These are phyloP conservation scores for Choristoneura rosaceana DNA, from an alignment of 2,888 invertebrate genomes.

Conservation along the genomic window DNA sequence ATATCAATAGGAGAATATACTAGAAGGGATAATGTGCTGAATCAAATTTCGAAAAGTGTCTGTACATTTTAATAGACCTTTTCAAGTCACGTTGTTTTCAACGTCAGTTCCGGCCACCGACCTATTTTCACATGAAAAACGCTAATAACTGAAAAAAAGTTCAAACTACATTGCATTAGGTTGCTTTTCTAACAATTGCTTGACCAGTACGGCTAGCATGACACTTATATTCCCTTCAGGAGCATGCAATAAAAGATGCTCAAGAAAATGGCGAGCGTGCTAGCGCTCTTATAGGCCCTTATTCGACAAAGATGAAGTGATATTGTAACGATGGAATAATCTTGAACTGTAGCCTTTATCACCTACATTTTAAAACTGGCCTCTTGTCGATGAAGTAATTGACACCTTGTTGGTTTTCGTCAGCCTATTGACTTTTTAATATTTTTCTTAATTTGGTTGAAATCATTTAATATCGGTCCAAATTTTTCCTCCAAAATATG, in stretches of 20 bases:
- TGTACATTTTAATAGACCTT: slow-evolving; percentile 12
- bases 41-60: slow-evolving; percentile 23
- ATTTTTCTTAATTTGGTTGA: too few species aligned
- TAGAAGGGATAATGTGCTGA: slow-evolving; percentile 29
- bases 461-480: too few species aligned
- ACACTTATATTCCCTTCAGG: background rate
- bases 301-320: background rate
- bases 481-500: too few species aligned
- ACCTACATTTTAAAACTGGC: too few species aligned
- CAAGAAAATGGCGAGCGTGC: background rate
- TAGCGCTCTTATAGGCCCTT: background rate
- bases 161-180: background rate
- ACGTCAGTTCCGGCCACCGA: slow-evolving; percentile 11
- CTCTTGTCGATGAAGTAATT: too few species aligned
- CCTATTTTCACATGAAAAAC: slow-evolving; percentile 15
- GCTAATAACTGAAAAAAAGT: background rate
- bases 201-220: background rate
- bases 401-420: too few species aligned
- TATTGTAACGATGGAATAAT: background rate
- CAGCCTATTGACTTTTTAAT: too few species aligned
- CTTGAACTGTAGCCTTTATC: too few species aligned
- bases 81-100: slow-evolving; percentile 7
- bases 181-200: background rate
- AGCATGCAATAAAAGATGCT: background rate
- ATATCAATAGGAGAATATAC: slow-evolving; percentile 12